A percentile compares a stretch with the other conserved stretches of the same genome.
Evolutionary conservation across 2,113 vertebrate species (phyloP).

Genomic region (Probosciger aterrimus): DNA sequence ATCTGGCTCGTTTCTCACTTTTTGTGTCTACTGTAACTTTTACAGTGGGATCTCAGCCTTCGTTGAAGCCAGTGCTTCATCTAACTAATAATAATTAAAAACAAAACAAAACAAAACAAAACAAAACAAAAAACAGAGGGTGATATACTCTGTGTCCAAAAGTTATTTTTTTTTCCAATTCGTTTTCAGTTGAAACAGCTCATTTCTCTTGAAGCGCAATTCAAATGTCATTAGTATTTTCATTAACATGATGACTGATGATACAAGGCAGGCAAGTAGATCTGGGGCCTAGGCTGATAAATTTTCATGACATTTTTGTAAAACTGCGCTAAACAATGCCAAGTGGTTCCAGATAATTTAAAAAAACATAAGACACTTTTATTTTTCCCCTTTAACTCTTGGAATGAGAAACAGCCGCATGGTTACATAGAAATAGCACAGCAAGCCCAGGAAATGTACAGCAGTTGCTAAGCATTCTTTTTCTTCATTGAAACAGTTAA

Average conservation of each 20-base stretch:
- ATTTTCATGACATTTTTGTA: not conserved
- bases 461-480: not conserved
- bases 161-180: slow-evolving; percentile 29
- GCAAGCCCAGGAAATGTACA: not conserved
- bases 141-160: not conserved
- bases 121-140: not conserved
- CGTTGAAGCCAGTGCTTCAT: not conserved
- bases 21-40: not conserved
- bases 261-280: slow-evolving; percentile 35
- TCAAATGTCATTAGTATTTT: slow-evolving; percentile 55
- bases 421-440: not conserved
- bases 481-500: not conserved
- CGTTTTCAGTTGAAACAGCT: not conserved
- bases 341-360: not conserved
- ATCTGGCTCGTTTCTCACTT: not conserved
- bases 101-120: too few relatives aligned
- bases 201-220: not conserved
- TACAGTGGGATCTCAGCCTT: not conserved
- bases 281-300: slow-evolving; percentile 36
- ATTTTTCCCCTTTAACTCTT: not conserved
- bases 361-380: not conserved
- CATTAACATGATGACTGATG: slow-evolving; percentile 48
- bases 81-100: slow-evolving; percentile 19
- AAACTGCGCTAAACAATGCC: slow-evolving; percentile 25
- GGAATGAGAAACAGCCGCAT: not conserved